Percentiles rank a stretch among this genome's conserved stretches.
Conservation (phyloP, 2,797 vertebrate species). For the Cryptoprocta ferox region DNA sequence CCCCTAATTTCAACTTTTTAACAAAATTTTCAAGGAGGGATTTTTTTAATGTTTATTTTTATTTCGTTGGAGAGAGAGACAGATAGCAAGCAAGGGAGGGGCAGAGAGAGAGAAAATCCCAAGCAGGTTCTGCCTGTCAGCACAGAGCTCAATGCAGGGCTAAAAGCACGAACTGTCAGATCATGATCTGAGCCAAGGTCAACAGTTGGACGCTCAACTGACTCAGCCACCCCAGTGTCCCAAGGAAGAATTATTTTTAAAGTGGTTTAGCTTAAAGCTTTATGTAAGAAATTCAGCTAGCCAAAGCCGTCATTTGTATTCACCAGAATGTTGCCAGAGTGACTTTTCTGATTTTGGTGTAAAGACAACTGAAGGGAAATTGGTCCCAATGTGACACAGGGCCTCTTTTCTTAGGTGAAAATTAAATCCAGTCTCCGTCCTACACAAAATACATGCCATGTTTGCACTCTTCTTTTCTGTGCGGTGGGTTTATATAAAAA, state of each 20-base stretch:
- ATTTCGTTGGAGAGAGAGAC: no score
- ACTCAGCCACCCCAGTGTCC: no score
- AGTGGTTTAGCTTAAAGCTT: neutral
- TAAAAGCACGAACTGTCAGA: no score
- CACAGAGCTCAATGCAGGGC: no score
- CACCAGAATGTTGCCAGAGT: neutral
- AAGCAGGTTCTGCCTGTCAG: no score
- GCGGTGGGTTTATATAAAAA: conserved; percentile 78
- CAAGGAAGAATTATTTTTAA: neutral
- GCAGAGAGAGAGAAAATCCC: no score
- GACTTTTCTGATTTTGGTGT: neutral
- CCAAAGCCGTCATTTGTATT: neutral
- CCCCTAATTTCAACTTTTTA: conserved; percentile 7
- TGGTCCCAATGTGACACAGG: neutral
- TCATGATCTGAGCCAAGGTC: no score
- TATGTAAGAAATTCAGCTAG: neutral
- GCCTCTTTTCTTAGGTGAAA: conserved; percentile 4
- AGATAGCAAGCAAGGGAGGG: no score
- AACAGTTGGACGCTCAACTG: no score
- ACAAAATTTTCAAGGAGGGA: conserved; percentile 20
- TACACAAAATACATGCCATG: conserved; percentile 23
- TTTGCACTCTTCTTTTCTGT: conserved; percentile 58
- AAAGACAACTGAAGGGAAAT: neutral
- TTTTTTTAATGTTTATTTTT: neutral
- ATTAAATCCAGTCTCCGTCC: neutral